Percentiles rank a stretch among this genome's conserved stretches.
Evolutionary conservation across 2,888 invertebrate species (phyloP).

Genomic region (Cataglyphis albicans): DNA sequence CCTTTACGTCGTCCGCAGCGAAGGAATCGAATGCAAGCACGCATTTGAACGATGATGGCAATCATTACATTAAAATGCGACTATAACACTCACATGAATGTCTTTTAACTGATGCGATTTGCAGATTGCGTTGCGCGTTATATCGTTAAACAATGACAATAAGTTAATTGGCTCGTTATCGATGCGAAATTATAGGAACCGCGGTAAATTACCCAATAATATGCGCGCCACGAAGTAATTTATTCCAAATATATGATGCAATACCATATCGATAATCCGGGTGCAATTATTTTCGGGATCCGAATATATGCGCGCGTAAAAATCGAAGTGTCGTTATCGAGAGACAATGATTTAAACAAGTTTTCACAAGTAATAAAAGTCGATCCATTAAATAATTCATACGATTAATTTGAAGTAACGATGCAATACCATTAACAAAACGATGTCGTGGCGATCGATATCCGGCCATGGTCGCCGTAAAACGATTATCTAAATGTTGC

Average conservation of each 20-base stretch:
- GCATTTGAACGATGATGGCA: not conserved
- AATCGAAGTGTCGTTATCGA: not conserved
- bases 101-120: slow-evolving; percentile 58
- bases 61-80: not conserved
- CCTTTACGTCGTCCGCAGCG: not conserved
- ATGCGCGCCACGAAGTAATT: slow-evolving; percentile 50
- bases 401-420: slow-evolving; percentile 4
- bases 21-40: not conserved
- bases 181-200: slow-evolving; percentile 62
- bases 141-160: slow-evolving; percentile 65
- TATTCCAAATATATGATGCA: slow-evolving; percentile 61
- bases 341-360: not conserved
- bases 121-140: slow-evolving; percentile 56
- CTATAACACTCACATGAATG: not conserved
- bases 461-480: slow-evolving; percentile 39
- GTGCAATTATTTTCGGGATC: slow-evolving; percentile 33
- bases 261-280: slow-evolving; percentile 60
- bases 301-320: not conserved
- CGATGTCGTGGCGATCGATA: slow-evolving; percentile 56
- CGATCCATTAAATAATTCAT: not conserved
- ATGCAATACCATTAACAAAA: not conserved
- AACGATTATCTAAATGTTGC: slow-evolving; percentile 68
- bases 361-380: not conserved
- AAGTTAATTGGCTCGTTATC: slow-evolving; percentile 73
- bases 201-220: slow-evolving; percentile 53